Conservation (phyloP, 1,140 invertebrate genomes). For the Zaprionus kolodkinae region DNA sequence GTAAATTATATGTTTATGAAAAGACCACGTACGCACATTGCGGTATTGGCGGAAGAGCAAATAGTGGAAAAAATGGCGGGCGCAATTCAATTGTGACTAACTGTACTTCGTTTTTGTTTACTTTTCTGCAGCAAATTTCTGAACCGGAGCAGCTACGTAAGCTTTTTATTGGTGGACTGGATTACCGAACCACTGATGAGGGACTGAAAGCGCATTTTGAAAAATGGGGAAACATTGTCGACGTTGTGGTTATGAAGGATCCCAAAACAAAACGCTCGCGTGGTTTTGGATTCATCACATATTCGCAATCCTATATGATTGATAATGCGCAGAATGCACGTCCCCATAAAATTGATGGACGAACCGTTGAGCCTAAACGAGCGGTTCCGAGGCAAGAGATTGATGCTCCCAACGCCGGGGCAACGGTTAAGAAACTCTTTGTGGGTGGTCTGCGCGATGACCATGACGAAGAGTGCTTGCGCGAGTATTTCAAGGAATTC, state of each 20-base stretch:
- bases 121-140: slow-evolving; percentile 58
- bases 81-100: slow-evolving; percentile 55
- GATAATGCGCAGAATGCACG: slow-evolving; percentile 96
- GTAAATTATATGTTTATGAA: neutral
- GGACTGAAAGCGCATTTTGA: slow-evolving; percentile 97
- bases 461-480: slow-evolving; percentile 93
- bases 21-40: slow-evolving; percentile 22
- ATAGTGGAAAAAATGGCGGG: slow-evolving; percentile 76
- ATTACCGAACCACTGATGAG: slow-evolving; percentile 98
- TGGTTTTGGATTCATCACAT: slow-evolving; percentile 99
- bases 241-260: slow-evolving; percentile 99
- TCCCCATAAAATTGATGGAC: slow-evolving; percentile 88
- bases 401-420: slow-evolving; percentile 94
- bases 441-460: slow-evolving; percentile 97
- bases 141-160: slow-evolving; percentile 98
- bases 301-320: slow-evolving; percentile 95
- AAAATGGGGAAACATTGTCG: slow-evolving; percentile 98
- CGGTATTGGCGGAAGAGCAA: slow-evolving; percentile 40
- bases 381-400: slow-evolving; percentile 98
- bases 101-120: slow-evolving; percentile 50
- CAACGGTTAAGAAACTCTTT: slow-evolving; percentile 97
- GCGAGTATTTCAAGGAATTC: slow-evolving; percentile 93
- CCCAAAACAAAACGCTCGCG: slow-evolving; percentile 95
- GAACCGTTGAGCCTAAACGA: slow-evolving; percentile 98
- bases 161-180: slow-evolving; percentile 98